phyloP scores from a whole-genome alignment of 37 sponge, comb jelly and placozoan genomes.

The Ianthella basta region DNA sequence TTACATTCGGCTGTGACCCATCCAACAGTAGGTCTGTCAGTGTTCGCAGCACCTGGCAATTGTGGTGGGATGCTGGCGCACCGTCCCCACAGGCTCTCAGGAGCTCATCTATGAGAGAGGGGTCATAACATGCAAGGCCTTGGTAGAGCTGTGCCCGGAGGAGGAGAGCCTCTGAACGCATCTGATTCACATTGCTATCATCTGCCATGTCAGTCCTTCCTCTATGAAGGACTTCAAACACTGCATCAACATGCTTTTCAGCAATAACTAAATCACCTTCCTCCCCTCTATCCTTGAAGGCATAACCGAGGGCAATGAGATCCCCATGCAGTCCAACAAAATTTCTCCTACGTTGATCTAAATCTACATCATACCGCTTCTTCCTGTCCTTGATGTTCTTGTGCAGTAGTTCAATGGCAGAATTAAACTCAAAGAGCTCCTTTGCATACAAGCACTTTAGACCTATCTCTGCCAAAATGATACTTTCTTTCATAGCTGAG shows the following conservation, averaged over 20 bases:
- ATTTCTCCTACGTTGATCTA: neutral
- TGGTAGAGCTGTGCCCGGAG: slow-evolving; percentile 4
- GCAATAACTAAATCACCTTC: neutral
- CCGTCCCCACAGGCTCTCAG: neutral
- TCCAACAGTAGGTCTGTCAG: neutral
- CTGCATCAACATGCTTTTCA: neutral
- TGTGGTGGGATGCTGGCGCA: neutral
- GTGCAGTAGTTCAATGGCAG: neutral
- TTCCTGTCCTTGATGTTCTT: neutral
- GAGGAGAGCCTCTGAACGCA: neutral
- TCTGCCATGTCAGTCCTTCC: too few relatives aligned
- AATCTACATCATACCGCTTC: neutral
- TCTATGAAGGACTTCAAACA: neutral
- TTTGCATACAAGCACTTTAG: neutral
- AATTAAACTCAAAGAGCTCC: neutral
- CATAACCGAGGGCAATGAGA: neutral
- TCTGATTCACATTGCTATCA: neutral
- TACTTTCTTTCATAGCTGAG: too few relatives aligned
- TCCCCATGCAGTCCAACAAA: neutral
- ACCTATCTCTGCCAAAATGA: too few relatives aligned
- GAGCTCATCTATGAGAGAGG: neutral
- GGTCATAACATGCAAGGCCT: neutral
- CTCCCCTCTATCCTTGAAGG: slow-evolving; percentile 4
- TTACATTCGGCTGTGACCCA: neutral
- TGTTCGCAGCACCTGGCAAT: neutral